phyloP scores from a whole-genome alignment of 2,797 vertebrate species.

The Cossypha niveicapilla region DNA sequence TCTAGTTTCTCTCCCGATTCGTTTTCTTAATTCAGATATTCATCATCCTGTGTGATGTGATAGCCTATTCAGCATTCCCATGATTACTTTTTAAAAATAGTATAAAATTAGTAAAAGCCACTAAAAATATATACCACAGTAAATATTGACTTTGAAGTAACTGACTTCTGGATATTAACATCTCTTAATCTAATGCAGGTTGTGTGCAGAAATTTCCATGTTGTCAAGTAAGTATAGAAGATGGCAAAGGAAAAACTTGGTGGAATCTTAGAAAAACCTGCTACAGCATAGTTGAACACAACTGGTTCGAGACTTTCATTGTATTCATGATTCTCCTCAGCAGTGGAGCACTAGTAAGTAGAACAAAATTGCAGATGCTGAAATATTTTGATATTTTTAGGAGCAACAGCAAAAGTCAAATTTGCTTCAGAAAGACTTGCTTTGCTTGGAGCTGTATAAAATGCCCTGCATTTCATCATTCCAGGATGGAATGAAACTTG shows the following conservation, averaged over 20 bases:
- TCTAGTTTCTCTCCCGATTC: neutral
- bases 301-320: slow-evolving; percentile 98
- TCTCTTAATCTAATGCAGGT: slow-evolving; percentile 71
- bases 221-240: slow-evolving; percentile 89
- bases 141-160: neutral
- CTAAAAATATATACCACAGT: neutral
- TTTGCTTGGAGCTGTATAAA: neutral
- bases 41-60: neutral
- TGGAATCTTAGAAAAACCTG: slow-evolving; percentile 94
- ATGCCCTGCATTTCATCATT: neutral
- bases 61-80: neutral
- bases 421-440: neutral
- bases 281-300: slow-evolving; percentile 94
- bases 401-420: neutral
- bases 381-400: neutral
- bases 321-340: slow-evolving; percentile 98
- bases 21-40: neutral
- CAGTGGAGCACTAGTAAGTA: slow-evolving; percentile 92
- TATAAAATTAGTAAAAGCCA: neutral
- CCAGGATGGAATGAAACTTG: neutral
- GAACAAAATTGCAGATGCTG: neutral
- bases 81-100: neutral
- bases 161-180: neutral
- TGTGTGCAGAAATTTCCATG: slow-evolving; percentile 85
- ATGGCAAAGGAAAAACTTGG: slow-evolving; percentile 90